phyloP scores from a whole-genome alignment of 1,140 invertebrate genomes.

The Drosophila triauraria region DNA sequence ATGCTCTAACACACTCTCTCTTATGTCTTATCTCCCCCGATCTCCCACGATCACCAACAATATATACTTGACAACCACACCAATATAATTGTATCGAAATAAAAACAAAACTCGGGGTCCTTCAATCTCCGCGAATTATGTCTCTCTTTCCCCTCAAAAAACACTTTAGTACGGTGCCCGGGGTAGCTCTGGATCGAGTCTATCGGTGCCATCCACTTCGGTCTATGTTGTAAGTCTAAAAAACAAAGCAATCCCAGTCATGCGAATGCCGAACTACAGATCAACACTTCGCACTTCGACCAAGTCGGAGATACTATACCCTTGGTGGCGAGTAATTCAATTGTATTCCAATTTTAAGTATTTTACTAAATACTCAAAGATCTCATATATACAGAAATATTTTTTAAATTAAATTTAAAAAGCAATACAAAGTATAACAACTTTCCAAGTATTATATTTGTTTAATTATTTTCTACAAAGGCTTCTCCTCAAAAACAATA shows the following conservation, averaged over 20 bases:
- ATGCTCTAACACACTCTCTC: constrained; percentile 77
- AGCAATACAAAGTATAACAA: not conserved
- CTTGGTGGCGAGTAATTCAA: constrained; percentile 6
- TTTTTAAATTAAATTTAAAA: not conserved
- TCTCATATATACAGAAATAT: not conserved
- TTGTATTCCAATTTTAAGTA: not conserved
- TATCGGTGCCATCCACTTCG: constrained; percentile 90
- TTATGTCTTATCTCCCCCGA: constrained; percentile 73
- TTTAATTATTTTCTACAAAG: too few relatives aligned
- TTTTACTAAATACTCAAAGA: too few relatives aligned
- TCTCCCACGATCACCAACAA: constrained; percentile 44
- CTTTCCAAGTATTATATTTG: not conserved
- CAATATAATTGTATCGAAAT: not conserved
- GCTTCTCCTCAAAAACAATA: too few relatives aligned
- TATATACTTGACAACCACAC: constrained; percentile 25
- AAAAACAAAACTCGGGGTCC: constrained; percentile 23
- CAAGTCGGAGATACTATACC: constrained; percentile 38
- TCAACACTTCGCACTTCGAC: constrained; percentile 21
- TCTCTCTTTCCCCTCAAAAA: constrained; percentile 5
- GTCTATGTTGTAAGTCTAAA: constrained; percentile 87
- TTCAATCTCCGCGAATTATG: constrained; percentile 18
- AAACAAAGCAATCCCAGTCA: constrained; percentile 60
- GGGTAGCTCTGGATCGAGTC: constrained; percentile 89
- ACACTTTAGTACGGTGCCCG: constrained; percentile 84
- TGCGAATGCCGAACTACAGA: constrained; percentile 25